Base-by-base conservation (phyloP, 2,797 vertebrate genomes). In the Dendrocincla fuliginosa region DNA sequence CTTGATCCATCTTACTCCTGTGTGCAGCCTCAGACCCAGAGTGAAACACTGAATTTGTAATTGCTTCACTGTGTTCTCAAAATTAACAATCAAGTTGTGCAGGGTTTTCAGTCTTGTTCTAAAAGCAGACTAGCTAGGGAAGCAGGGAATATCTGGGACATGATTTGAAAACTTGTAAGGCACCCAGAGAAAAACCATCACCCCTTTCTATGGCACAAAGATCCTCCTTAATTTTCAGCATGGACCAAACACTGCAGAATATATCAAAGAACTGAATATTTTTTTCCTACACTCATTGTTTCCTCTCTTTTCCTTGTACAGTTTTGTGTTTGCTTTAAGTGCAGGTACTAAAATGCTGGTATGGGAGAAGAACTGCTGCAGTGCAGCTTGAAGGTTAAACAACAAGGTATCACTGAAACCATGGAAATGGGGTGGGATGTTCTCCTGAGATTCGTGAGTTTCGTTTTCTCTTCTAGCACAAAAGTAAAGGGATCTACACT, bases 341-440 rank as follows among this genome's bases (percentile, higher is more conserved):
- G 16, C 16, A 47, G 63, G 32, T 79, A 61, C 23, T 35, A 79
- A 90, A 82, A 55, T 67, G 22, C n/a, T 90, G 79, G 17, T 50
- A 39, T 41, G 37, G 55, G 50, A 90, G 57, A 75, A 33, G 30
- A 44, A 25, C 12, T 87, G 25, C 30, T 78, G 56, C 60, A 74
- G 53, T 61, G 57, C 32, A 60, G 15, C 71, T 81, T 87, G 76
- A 94, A 95, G 79, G 79, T 83, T 93, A 68, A 84, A 89, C 46
- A 69, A 75, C 57, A 81, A 91, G 55, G 52, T 55, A 37, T 7
- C 57, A 95, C 59, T 88, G 85, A 89, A 91, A 88, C 1, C 7
- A 33, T 5, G 20, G 33, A 23, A 77, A 41, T 3, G 2, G 6
- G 8, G 5, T 1, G 0, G 22, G 17, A 37, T 52, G 44, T 27